Percentiles rank a stretch among this genome's conserved stretches.
These are phyloP conservation scores for Melieria picta DNA, from an alignment of 2,888 invertebrate species.

Conservation along the genomic window DNA sequence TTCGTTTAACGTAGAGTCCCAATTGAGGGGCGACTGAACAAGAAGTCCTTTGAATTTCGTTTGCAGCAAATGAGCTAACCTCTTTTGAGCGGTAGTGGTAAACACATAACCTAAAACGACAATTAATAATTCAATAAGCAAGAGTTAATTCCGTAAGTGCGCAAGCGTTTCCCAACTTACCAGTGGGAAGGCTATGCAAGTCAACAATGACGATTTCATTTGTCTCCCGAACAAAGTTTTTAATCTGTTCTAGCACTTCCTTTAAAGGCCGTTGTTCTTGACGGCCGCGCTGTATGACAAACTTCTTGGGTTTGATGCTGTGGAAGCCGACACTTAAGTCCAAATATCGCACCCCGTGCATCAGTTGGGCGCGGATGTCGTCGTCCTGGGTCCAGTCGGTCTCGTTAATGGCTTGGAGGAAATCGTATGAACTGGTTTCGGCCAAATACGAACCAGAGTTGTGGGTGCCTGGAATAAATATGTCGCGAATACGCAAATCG, in stretches of 20 bases:
- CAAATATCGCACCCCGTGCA: slow-evolving; percentile 72
- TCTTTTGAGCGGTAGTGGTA: slow-evolving; percentile 66
- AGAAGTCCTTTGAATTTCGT: slow-evolving; percentile 69
- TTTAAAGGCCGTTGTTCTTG: slow-evolving; percentile 67
- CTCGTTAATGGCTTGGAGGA: slow-evolving; percentile 66
- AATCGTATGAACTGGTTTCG: slow-evolving; percentile 59
- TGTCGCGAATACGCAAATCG: slow-evolving; percentile 66
- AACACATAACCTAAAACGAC: slow-evolving; percentile 66
- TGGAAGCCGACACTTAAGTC: slow-evolving; percentile 72
- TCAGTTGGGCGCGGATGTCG: slow-evolving; percentile 69
- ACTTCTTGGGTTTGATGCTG: slow-evolving; percentile 58
- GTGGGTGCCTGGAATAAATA: slow-evolving; percentile 78
- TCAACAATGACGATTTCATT: slow-evolving; percentile 72
- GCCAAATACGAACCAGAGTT: slow-evolving; percentile 72
- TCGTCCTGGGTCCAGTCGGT: slow-evolving; percentile 71
- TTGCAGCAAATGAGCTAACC: slow-evolving; percentile 68
- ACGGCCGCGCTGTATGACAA: slow-evolving; percentile 71
- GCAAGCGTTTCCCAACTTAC: slow-evolving; percentile 54
- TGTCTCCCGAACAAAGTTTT: slow-evolving; percentile 69
- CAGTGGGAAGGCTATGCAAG: slow-evolving; percentile 71
- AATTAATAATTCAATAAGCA: background rate
- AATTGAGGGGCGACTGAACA: slow-evolving; percentile 68
- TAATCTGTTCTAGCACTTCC: slow-evolving; percentile 68
- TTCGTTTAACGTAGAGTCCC: slow-evolving; percentile 66
- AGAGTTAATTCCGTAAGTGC: background rate